A percentile compares a stretch with the other conserved stretches of the same genome.
Evolutionary conservation across 2,113 vertebrate genomes (phyloP).

Genomic region (Turnix velox): DNA sequence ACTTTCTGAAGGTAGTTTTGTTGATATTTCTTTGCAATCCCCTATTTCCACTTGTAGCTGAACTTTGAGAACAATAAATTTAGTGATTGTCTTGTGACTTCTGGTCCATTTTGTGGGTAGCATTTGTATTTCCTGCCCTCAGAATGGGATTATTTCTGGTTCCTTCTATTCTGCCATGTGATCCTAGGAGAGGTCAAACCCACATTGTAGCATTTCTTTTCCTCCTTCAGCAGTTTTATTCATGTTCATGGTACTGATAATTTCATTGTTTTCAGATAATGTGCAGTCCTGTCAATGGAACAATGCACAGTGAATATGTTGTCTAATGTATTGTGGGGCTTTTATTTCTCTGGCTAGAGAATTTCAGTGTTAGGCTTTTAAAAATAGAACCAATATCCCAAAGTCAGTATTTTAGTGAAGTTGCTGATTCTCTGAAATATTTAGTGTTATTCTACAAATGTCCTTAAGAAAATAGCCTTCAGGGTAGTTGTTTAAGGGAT

Average conservation of each 20-base stretch:
- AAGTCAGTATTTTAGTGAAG: neutral
- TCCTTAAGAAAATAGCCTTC: too few relatives aligned
- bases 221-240: slow-evolving; percentile 51
- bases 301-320: slow-evolving; percentile 59
- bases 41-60: neutral
- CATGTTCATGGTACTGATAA: slow-evolving; percentile 38
- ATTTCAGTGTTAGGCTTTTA: neutral
- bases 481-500: too few relatives aligned
- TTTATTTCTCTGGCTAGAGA: slow-evolving; percentile 6
- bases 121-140: slow-evolving; percentile 24
- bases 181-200: slow-evolving; percentile 48
- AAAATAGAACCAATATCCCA: neutral
- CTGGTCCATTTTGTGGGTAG: neutral
- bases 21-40: neutral
- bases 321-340: slow-evolving; percentile 1
- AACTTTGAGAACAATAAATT: slow-evolving; percentile 32
- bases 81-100: slow-evolving; percentile 35
- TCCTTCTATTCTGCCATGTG: slow-evolving; percentile 9
- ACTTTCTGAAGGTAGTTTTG: neutral
- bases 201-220: slow-evolving; percentile 55
- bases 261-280: slow-evolving; percentile 57
- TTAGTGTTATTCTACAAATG: neutral
- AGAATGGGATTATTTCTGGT: slow-evolving; percentile 17
- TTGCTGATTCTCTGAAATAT: neutral
- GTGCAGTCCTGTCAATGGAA: slow-evolving; percentile 25